A percentile compares a stretch with the other conserved stretches of the same genome.
phyloP scores from a whole-genome alignment of 2,888 invertebrate species.

The Celastrina argiolus region DNA sequence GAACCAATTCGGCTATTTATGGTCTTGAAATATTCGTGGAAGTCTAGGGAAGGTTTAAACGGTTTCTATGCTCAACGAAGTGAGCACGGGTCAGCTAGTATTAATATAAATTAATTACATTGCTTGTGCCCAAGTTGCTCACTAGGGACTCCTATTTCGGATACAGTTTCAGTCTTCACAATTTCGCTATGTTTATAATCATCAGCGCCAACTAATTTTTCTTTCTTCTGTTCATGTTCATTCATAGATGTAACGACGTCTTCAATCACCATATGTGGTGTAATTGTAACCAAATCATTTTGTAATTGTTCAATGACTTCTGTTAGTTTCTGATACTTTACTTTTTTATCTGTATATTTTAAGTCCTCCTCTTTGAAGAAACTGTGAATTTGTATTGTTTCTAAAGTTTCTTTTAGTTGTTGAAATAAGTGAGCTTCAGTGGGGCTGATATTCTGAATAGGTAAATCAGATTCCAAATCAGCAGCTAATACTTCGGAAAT shows the following conservation, averaged over 20 bases:
- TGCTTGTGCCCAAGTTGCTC: constrained; percentile 46
- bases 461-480: constrained; percentile 28
- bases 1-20: too few relatives aligned
- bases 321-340: not conserved
- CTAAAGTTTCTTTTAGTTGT: constrained; percentile 49
- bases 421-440: constrained; percentile 44
- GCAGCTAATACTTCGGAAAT: constrained; percentile 31
- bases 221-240: not conserved
- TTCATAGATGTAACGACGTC: constrained; percentile 27
- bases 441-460: constrained; percentile 28
- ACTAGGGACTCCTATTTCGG: constrained; percentile 32
- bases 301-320: not conserved
- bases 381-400: constrained; percentile 47
- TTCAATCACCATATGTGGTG: not conserved
- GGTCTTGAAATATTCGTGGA: too few relatives aligned
- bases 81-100: too few relatives aligned
- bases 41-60: too few relatives aligned
- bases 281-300: constrained; percentile 33
- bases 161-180: constrained; percentile 43
- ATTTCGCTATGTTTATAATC: constrained; percentile 47
- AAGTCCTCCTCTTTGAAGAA: constrained; percentile 46
- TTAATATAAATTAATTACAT: not conserved
- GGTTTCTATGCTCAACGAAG: too few relatives aligned
- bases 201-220: not conserved
- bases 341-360: constrained; percentile 31